Base-by-base conservation (phyloP, 64 coral and sea anemone genomes). In the Montipora sp. region DNA sequence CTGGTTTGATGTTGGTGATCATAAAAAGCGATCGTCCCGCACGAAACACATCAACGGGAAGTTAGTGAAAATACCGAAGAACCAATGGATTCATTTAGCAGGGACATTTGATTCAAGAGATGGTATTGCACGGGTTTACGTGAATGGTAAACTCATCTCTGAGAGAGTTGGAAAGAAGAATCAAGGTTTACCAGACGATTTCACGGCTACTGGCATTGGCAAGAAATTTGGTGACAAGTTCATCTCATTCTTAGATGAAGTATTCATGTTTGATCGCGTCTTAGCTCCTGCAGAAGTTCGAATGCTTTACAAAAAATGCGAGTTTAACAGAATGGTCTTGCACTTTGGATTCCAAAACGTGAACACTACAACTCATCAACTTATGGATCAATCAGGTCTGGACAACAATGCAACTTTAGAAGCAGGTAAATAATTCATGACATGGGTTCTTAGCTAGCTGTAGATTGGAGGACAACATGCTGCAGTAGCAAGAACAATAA, bases 91-190 rank as follows among this genome's bases (percentile, higher is more conserved):
- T 44, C 98, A 99, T 18, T 77, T 99, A 45, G 91, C 80, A 3
- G 98, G 98, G 24, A 99, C 94, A 20, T 99, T 99, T 75, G 91
- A 99, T 84, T 81, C 94, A 27, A 96, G 93, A 66, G 96, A 95
- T 81, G 98, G 98, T 60, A 72, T 92, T 68, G 80, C 98, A 15
- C 84, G 98, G 13, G 92, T 94, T 83, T 99, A 99, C 55, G 90
- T 99, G 47, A 96, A 99, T 48, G 98, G 94, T n/a, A 90, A 92
- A 61, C 98, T 96, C 4, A 89, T 88, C 12, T 80, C 88, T 77
- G 98, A 96, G 27, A 93, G 93, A 78, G 75, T 94, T 50, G 78
- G 76, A 13, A 98, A 89, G 60, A 98, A 94, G 65, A 92, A 94
- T 74, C 79, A 87, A 65, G 92, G 95, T 3, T 49, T 98, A 57